Base-by-base conservation (phyloP, 1,140 invertebrate genomes). In the Eulimnadia texana region DNA sequence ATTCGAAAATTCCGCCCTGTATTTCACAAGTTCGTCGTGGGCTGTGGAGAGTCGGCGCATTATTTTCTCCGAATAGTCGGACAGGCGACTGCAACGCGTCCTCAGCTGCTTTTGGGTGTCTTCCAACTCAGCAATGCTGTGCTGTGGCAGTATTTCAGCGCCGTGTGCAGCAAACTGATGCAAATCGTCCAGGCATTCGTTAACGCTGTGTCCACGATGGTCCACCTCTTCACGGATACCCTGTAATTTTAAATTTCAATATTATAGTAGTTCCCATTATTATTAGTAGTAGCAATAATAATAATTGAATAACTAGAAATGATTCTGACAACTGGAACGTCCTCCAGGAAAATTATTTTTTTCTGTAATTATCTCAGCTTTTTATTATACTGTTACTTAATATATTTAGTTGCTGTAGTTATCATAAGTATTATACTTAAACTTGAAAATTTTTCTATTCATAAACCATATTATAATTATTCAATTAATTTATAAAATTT, bases 181-280 rank as follows among this genome's bases (percentile, higher is more conserved):
- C 2, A 93, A 85, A 79, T 95, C 90, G 72, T 96, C 93, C 54
- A 92, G 76, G 65, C 90, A 90, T 19, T 88, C 84, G 42, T 85
- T 82, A 2, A 96, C 85, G 33, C 88, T 84, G 28, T 90, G 83
- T 66, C 84, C 82, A 72, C 95, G 89, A 50, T 84, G 81, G 67
- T 92, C 86, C 20, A 97, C 77, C 70, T 96, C 92, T 70, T 93
- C 90, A 71, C 90, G 90, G 61, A 96, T 83, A 72, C 86, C 82
- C 87, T 93, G 72, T 1, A 71, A 70, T 62, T 58, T 65, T 53
- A 6, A 53, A 53, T 53, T 11, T 6, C 11, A 53, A 20, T 23
- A 11, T 11, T 9, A 20, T 23, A 53, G 23, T 53, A 6, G 23
- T 53, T 23, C n/a, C n/a, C n/a, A n/a, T n/a, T n/a, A n/a, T n/a